These are phyloP conservation scores for Agrotis puta DNA, from an alignment of 2,888 invertebrate genomes.

Conservation along the genomic window DNA sequence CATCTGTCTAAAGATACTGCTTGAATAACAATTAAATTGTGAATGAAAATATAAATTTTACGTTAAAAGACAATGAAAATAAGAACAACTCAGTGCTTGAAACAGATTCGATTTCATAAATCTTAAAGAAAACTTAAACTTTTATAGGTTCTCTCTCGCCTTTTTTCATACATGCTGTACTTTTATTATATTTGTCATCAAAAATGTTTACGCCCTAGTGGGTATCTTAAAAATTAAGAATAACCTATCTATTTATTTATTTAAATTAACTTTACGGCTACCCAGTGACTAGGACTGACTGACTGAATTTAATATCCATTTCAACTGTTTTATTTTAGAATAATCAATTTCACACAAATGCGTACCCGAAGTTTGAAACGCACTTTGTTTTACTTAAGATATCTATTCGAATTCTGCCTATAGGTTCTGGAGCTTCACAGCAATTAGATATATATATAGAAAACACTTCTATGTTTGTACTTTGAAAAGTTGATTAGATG, in stretches of 20 bases:
- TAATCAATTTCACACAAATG: too few species aligned
- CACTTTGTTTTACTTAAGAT: not conserved
- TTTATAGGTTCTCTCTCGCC: too few species aligned
- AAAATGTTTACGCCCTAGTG: not conserved
- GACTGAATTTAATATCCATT: too few species aligned
- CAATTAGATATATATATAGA: too few species aligned
- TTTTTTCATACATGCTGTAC: not conserved
- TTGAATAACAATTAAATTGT: constrained; percentile 19
- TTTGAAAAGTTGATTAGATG: not conserved
- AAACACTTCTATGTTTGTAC: not conserved
- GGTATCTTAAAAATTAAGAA: too few species aligned
- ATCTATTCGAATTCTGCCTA: not conserved
- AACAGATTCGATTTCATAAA: constrained; percentile 25
- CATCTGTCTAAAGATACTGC: constrained; percentile 24
- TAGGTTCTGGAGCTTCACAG: not conserved
- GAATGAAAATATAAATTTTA: not conserved
- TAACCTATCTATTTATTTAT: too few species aligned
- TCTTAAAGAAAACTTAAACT: too few species aligned
- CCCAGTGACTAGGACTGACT: too few species aligned
- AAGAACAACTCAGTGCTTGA: not conserved
- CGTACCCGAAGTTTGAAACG: not conserved
- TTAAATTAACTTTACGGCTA: too few species aligned
- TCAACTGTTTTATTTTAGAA: too few species aligned
- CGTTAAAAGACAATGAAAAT: constrained; percentile 12
- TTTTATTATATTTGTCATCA: not conserved